Base-by-base conservation (phyloP, 2,113 vertebrate species). In the Lichenostomus cassidix region DNA sequence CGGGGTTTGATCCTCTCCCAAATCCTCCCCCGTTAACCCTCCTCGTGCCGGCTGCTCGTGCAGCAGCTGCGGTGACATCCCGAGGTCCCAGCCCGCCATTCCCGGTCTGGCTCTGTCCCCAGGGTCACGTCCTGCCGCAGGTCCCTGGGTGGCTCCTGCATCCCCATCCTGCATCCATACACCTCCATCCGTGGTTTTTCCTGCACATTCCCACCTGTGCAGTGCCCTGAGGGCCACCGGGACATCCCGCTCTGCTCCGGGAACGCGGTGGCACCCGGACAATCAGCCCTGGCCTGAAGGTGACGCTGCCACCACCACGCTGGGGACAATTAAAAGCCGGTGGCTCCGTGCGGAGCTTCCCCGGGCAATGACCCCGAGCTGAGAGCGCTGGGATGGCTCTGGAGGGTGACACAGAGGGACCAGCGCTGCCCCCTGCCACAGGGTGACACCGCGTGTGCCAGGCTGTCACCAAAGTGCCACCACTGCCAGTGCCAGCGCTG, bases 81-180 rank as follows among this genome's bases (percentile, higher is more conserved):
- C 1, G 0, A 11, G 9, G 12, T 60, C 9, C 22, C 50, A 3
- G 44, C 39, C 29, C 2, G 17, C 44, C 5, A 0, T 5, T 13
- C 18, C 75, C 5, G 0, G 46, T 4, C 35, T 39, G 41, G 27
- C 25, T 19, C 25, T 63, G 83, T 39, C 39, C 70, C 70, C 31
- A 1, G 31, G n/a, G 24, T 56, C 80, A 5, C 62, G 12, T 4
- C 39, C 1, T 0, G 13, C 39, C 39, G 39, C 39, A 39, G 0
- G 5, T 6, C 25, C 62, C 28, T 4, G n/a, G 16, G 2, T 0
- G 47, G 58, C 35, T 92, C 69, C 50, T 6, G 68, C 25, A 4
- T 9, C 88, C 55, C 6, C 0, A 3, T 18, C 25, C 81, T 22
- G 56, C 22, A 44, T 4, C 55, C 6, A 2, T 3, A 0, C 80